phyloP scores from a whole-genome alignment of 2,113 vertebrate species.

The Salvelinus alpinus region DNA sequence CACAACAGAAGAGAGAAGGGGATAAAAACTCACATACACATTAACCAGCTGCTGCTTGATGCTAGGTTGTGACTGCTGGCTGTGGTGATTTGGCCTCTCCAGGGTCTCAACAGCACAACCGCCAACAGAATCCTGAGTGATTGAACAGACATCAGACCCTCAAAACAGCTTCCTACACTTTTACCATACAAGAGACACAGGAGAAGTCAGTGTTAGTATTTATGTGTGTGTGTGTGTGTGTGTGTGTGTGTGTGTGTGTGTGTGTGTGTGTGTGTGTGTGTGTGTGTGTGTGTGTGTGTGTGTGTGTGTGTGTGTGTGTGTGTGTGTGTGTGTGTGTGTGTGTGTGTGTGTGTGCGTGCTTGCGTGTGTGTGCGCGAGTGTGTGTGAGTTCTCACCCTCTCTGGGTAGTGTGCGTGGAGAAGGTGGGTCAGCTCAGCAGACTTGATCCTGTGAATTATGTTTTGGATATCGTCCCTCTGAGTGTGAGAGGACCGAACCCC shows the following conservation, averaged over 20 bases:
- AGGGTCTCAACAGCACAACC: constrained; percentile 45
- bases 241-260: too few relatives aligned
- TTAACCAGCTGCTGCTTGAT: constrained; percentile 73
- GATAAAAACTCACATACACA: constrained; percentile 70
- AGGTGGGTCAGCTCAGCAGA: constrained; percentile 55
- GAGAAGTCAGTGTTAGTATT: background rate
- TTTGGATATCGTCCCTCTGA: constrained; percentile 55
- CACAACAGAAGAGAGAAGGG: constrained; percentile 61
- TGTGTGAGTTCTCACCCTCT: constrained; percentile 54
- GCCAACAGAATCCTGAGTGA: constrained; percentile 52
- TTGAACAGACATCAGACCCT: background rate
- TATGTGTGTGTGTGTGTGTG: background rate
- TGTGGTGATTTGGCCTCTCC: constrained; percentile 55
- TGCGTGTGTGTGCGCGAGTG: background rate
- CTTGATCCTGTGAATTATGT: constrained; percentile 66
- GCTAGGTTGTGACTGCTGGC: constrained; percentile 63
- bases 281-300: background rate
- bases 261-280: background rate
- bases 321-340: background rate
- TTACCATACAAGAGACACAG: background rate
- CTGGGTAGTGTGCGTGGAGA: constrained; percentile 49
- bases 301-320: too few relatives aligned
- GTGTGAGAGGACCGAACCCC: constrained; percentile 34
- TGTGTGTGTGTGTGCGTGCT: background rate
- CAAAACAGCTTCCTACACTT: background rate